A percentile compares a stretch with the other conserved stretches of the same genome.
phyloP scores from a whole-genome alignment of 2,797 vertebrate genomes.

The Naso thynnoides region DNA sequence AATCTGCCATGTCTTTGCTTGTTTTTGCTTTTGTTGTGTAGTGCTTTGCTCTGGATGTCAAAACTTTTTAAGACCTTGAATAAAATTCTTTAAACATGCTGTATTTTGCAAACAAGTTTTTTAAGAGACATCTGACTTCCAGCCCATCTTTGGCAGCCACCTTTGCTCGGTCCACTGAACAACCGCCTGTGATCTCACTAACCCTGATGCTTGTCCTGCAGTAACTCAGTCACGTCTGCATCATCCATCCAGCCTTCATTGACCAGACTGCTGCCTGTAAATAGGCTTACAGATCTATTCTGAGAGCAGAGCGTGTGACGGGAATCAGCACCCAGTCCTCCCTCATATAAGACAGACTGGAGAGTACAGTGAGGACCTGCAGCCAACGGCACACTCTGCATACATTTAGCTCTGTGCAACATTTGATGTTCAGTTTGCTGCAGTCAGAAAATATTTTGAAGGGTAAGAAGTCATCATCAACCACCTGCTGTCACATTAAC shows the following conservation, averaged over 20 bases:
- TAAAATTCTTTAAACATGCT: no score
- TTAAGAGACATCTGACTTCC: neutral
- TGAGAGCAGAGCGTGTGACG: slow-evolving; percentile 54
- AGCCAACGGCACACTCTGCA: neutral
- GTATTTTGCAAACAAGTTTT: neutral
- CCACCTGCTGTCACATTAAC: neutral
- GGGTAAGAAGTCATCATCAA: neutral
- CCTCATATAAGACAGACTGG: slow-evolving; percentile 25
- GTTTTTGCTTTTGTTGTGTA: neutral
- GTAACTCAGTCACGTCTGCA: slow-evolving; percentile 31
- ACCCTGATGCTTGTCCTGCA: slow-evolving; percentile 36
- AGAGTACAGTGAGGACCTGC: slow-evolving; percentile 44
- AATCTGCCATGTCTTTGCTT: neutral
- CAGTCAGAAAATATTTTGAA: slow-evolving; percentile 7
- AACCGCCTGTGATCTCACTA: slow-evolving; percentile 37
- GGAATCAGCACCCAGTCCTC: slow-evolving; percentile 41
- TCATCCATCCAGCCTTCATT: slow-evolving; percentile 40
- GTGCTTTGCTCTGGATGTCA: neutral
- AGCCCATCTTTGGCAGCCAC: neutral
- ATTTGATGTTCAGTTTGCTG: rapidly evolving
- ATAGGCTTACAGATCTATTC: slow-evolving; percentile 82
- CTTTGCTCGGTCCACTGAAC: neutral
- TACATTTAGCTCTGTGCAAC: neutral
- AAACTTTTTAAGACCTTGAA: neutral
- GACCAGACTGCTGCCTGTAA: slow-evolving; percentile 72